Conservation (phyloP, 1,140 invertebrate genomes). For the Kradibia gibbosae region DNA sequence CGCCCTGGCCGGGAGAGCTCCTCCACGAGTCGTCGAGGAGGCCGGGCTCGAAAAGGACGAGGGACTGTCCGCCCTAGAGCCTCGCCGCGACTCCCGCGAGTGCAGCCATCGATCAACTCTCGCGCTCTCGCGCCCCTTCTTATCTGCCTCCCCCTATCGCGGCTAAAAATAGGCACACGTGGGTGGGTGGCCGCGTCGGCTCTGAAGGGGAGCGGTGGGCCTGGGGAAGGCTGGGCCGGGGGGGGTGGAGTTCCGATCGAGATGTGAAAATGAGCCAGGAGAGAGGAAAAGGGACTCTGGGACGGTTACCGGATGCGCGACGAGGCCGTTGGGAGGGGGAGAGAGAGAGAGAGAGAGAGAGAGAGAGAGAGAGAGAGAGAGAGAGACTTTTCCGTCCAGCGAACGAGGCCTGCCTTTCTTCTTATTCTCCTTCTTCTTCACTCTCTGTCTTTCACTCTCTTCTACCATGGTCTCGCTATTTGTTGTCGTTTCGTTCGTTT, state of each 20-base stretch:
- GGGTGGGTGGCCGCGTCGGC: too few species aligned
- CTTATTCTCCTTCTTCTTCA: background rate
- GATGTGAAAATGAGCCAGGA: background rate
- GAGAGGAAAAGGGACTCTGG: background rate
- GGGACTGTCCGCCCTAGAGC: background rate
- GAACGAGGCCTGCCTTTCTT: too few species aligned
- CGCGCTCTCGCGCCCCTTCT: background rate
- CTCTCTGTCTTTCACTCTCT: background rate
- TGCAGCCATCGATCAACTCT: background rate
- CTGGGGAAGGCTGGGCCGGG: background rate
- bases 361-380: too few species aligned
- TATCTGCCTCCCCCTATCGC: background rate
- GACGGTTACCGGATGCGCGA: conserved; percentile 11
- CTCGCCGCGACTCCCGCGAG: background rate
- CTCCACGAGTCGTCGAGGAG: background rate
- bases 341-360: too few species aligned
- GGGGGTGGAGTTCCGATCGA: background rate
- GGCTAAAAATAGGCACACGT: background rate
- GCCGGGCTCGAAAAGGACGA: too few species aligned
- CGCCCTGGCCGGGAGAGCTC: background rate
- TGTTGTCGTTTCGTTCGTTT: too few species aligned
- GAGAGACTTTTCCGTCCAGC: background rate
- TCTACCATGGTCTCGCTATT: too few species aligned
- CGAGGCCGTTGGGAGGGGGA: too few species aligned
- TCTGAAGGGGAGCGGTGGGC: background rate